phyloP scores from a whole-genome alignment of 2,113 vertebrate species.

The Erythrolamprus reginae region DNA sequence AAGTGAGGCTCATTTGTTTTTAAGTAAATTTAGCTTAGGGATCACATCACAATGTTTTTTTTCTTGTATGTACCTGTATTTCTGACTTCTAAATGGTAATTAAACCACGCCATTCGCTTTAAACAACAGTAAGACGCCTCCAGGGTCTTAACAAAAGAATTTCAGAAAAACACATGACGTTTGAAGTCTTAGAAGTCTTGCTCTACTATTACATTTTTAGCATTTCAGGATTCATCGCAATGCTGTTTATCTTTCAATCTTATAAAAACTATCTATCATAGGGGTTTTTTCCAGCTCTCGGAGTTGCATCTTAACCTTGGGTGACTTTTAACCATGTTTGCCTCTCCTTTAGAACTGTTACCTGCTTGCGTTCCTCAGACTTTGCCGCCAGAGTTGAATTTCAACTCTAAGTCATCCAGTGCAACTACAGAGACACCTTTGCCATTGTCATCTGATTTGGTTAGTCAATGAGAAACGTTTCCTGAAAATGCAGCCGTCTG shows the following conservation, averaged over 20 bases:
- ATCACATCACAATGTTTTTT: background rate
- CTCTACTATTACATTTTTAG: background rate
- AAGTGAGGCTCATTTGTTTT: background rate
- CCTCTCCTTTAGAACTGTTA: constrained; percentile 45
- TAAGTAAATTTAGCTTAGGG: background rate
- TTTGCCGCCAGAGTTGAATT: constrained; percentile 48
- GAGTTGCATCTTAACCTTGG: background rate
- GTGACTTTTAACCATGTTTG: constrained; percentile 8
- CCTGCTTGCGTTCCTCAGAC: constrained; percentile 11
- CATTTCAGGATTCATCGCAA: background rate
- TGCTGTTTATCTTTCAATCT: constrained; percentile 16
- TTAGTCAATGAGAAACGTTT: constrained; percentile 48
- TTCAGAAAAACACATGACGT: background rate
- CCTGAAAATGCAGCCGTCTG: background rate
- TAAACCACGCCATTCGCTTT: background rate
- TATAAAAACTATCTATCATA: too few relatives aligned
- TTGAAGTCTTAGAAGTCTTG: background rate
- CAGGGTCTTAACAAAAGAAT: background rate
- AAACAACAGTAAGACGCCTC: background rate
- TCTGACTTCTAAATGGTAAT: background rate
- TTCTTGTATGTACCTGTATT: background rate
- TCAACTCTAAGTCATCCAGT: constrained; percentile 50
- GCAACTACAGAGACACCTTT: constrained; percentile 42
- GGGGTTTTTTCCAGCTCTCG: background rate
- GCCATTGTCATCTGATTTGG: constrained; percentile 42